Evolutionary conservation across 2,797 vertebrate species (phyloP).

Genomic region (Aphelocoma californica): DNA sequence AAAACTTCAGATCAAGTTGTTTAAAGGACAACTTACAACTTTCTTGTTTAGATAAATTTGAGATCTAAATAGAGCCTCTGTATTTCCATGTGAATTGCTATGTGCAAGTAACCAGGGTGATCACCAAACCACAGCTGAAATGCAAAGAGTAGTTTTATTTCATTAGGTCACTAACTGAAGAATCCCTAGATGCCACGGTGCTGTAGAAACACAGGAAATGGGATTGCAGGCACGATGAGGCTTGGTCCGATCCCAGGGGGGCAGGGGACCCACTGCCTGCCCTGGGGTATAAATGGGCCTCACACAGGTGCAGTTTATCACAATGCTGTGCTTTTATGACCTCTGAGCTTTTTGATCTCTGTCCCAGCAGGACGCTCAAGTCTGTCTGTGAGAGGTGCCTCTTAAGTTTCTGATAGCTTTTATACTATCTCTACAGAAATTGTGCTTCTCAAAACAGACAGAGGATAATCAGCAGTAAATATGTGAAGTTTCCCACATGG

Average conservation of each 20-base stretch:
- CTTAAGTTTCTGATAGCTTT: neutral
- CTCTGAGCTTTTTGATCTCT: neutral
- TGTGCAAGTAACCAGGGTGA: rapidly evolving
- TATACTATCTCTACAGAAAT: neutral
- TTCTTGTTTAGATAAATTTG: neutral
- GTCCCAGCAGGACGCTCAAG: neutral
- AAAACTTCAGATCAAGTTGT: neutral
- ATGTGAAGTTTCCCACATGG: neutral
- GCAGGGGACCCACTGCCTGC: neutral
- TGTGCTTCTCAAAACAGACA: neutral
- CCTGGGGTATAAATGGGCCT: rapidly evolving
- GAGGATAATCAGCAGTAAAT: neutral
- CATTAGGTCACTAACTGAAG: neutral
- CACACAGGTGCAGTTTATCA: rapidly evolving
- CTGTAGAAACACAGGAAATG: neutral
- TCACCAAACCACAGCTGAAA: neutral
- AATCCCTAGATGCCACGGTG: neutral
- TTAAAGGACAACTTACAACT: neutral
- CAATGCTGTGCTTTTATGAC: neutral
- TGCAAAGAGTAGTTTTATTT: neutral
- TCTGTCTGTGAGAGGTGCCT: neutral
- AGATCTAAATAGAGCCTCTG: neutral
- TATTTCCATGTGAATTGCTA: rapidly evolving
- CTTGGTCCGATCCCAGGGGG: rapidly evolving
- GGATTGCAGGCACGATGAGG: neutral